A percentile compares a stretch with the other conserved stretches of the same genome.
Conservation (phyloP, 2,797 vertebrate species). For the Prionace glauca region DNA sequence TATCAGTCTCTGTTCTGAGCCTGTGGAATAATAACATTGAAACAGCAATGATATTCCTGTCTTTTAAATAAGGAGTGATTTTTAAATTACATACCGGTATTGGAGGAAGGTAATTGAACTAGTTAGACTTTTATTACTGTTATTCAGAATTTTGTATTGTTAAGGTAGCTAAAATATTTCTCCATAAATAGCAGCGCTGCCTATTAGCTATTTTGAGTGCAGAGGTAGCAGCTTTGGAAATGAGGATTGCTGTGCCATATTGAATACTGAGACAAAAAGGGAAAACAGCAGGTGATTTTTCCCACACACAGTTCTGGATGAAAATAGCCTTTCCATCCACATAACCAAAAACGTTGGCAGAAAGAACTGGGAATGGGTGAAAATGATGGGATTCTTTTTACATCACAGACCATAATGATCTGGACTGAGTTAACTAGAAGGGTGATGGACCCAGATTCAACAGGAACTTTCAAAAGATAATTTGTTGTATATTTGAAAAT, state of each 20-base stretch:
- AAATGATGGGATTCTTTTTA: neutral
- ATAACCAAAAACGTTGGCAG: neutral
- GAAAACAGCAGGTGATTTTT: neutral
- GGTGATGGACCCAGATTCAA: no score
- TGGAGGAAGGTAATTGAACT: neutral
- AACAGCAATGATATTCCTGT: neutral
- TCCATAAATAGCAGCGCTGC: neutral
- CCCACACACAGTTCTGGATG: neutral
- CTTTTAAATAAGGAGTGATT: slow-evolving; percentile 7
- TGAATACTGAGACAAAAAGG: neutral
- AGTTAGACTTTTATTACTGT: neutral
- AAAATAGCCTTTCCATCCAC: neutral
- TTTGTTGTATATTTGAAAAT: neutral
- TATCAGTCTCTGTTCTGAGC: neutral
- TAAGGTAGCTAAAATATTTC: neutral
- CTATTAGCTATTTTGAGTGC: neutral
- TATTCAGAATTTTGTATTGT: neutral
- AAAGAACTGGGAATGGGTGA: neutral
- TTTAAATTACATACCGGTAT: neutral
- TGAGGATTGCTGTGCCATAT: neutral
- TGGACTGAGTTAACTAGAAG: neutral
- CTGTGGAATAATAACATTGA: neutral
- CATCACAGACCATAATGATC: neutral
- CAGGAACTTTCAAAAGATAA: neutral
- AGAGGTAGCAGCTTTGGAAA: neutral